Evolutionary conservation across 1,140 invertebrate genomes (phyloP), one percentile per base, ranked within the genome.

Genomic region (Drosophila hydei): DNA sequence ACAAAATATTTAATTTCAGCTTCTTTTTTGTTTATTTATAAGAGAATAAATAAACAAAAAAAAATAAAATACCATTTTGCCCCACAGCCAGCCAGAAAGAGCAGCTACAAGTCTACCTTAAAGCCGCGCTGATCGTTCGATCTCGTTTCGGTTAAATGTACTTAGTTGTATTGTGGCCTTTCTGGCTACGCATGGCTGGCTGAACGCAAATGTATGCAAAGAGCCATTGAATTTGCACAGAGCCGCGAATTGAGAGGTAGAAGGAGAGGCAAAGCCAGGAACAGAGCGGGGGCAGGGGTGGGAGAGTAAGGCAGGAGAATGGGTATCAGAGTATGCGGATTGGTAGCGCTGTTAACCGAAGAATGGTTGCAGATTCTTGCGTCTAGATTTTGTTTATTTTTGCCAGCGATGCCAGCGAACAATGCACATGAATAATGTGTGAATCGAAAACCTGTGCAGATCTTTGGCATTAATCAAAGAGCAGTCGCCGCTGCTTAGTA

Each of bases 361-460:
- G 81, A 87, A 88, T 87, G 83, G 83, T 79, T 87, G 83, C 83
- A 88, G 78, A 87, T 87, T 87, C 83, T 79, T 78, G 78, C 51
- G 79, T 89, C 84, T 89, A 89, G 83, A 83, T 88, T 87, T 88
- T 88, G 83, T 89, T 83, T 83, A 89, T 88, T 88, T 89, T 88
- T 67, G 65, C n/a, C n/a, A n/a, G n/a, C 67, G 68, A 58, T 72
- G 72, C 75, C 48, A 48, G 56, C 30, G 69, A 88, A 88, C 83
- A 88, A 85, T 85, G 80, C 81, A 81, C 83, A 88, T 88, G 83
- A 88, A 88, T 88, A 88, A 88, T 88, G 83, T 88, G 83, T 88
- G 83, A 88, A 88, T 88, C 83, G 64, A 88, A 81, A 83, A 83
- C 84, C 78, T 87, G 83, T 78, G 84, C 77, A 18, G 38, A 62